phyloP scores from a whole-genome alignment of 2,113 vertebrate genomes.

The Vidua macroura region DNA sequence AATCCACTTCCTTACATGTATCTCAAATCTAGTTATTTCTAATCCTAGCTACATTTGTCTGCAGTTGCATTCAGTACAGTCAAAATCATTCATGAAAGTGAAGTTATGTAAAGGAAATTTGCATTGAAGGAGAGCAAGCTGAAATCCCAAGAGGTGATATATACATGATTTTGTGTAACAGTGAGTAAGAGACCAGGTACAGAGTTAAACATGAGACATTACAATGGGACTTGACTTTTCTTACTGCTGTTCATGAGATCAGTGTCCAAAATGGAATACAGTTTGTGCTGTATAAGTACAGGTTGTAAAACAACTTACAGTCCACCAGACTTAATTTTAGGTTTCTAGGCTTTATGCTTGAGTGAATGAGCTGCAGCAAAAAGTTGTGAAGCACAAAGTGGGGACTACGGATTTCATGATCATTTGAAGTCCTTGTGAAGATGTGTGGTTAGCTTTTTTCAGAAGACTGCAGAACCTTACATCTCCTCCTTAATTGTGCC shows the following conservation, averaged over 20 bases:
- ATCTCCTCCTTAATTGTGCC: background rate
- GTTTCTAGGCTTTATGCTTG: background rate
- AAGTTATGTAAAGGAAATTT: background rate
- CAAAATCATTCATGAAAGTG: fast-evolving
- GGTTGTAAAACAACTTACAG: background rate
- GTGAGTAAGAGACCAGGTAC: background rate
- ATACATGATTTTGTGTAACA: background rate
- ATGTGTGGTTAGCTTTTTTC: background rate
- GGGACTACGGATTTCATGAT: background rate
- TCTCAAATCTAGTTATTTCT: background rate
- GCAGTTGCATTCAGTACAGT: background rate
- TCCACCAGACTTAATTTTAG: background rate
- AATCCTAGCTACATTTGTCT: background rate
- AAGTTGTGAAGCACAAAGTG: background rate
- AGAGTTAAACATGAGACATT: background rate
- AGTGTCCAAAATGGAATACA: background rate
- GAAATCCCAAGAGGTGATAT: background rate
- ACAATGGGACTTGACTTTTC: background rate
- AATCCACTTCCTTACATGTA: background rate
- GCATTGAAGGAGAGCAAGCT: background rate
- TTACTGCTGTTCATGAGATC: background rate
- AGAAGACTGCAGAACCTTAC: background rate
- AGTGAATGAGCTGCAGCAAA: background rate
- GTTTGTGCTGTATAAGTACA: background rate
- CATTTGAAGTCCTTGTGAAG: background rate